phyloP scores from a whole-genome alignment of 2,113 vertebrate species.

The Redunca redunca region DNA sequence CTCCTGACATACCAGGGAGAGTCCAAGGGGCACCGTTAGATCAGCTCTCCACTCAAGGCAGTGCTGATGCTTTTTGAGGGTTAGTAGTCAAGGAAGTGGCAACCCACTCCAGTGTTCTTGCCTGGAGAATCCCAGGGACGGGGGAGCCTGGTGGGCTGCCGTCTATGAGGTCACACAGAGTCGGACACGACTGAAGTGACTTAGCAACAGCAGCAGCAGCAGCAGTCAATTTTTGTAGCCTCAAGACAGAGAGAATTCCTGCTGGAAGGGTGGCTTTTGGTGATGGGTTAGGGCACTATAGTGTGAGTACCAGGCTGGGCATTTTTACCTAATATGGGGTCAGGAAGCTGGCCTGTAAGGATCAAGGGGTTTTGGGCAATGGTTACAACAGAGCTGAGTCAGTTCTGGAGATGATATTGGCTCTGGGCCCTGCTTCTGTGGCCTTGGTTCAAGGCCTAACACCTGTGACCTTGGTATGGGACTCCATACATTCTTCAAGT shows the following conservation, averaged over 20 bases:
- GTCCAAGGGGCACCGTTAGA: neutral
- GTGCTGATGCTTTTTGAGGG: neutral
- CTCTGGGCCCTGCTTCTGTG: neutral
- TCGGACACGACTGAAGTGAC: rapidly evolving
- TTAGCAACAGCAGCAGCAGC: too few species aligned
- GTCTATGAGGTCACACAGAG: rapidly evolving
- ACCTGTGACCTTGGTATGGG: neutral
- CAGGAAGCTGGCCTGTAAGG: neutral
- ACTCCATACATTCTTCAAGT: neutral
- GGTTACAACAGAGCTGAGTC: neutral
- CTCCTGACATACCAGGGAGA: neutral
- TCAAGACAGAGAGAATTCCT: neutral
- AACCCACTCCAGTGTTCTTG: too few species aligned
- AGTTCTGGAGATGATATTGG: neutral
- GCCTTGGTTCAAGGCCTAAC: neutral
- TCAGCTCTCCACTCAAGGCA: neutral
- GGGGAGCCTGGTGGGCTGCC: too few species aligned
- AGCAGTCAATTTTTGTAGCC: neutral
- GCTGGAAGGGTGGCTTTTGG: neutral
- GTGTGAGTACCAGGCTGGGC: neutral
- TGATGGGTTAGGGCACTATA: neutral
- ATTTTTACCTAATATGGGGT: neutral
- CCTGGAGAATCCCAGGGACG: too few species aligned
- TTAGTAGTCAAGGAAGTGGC: neutral
- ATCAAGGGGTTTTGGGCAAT: neutral